Percentiles rank a stretch among this genome's conserved stretches.
Conservation (phyloP, 2,888 invertebrate genomes). For the Actias luna region DNA sequence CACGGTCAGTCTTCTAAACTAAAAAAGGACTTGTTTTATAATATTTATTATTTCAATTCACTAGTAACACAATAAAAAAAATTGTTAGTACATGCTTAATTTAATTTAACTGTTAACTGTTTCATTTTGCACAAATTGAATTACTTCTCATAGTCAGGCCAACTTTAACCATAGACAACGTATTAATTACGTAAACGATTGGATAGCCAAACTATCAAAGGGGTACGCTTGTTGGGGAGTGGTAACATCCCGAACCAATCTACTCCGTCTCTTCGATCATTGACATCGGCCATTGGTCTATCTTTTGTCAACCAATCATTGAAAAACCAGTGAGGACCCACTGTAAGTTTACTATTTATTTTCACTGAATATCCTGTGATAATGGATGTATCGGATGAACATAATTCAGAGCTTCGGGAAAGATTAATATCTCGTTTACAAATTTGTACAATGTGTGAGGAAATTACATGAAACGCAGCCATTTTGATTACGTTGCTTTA, state of each 20-base stretch:
- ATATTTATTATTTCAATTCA: too few relatives aligned
- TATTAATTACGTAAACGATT: constrained; percentile 74
- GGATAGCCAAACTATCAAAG: constrained; percentile 47
- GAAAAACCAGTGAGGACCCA: constrained; percentile 86
- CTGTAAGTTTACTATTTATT: constrained; percentile 76
- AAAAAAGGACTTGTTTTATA: too few relatives aligned
- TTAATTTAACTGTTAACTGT: too few relatives aligned
- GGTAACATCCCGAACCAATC: constrained; percentile 84
- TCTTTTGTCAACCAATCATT: constrained; percentile 94
- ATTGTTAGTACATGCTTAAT: too few relatives aligned
- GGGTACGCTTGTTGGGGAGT: constrained; percentile 82
- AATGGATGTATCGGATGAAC: constrained; percentile 45
- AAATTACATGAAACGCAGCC: constrained; percentile 72
- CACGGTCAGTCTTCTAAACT: too few relatives aligned
- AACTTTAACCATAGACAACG: constrained; percentile 62
- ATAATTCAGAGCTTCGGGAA: constrained; percentile 37
- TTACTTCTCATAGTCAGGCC: constrained; percentile 28
- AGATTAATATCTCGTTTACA: constrained; percentile 33
- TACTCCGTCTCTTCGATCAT: constrained; percentile 88
- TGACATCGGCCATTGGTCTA: constrained; percentile 93
- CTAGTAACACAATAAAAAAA: too few relatives aligned
- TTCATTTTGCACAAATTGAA: neutral
- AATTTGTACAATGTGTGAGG: constrained; percentile 39
- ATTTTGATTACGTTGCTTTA: constrained; percentile 74
- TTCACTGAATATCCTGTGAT: constrained; percentile 59